Evolutionary conservation across 1,140 invertebrate species (phyloP).

Genomic region (Euwallacea similis): DNA sequence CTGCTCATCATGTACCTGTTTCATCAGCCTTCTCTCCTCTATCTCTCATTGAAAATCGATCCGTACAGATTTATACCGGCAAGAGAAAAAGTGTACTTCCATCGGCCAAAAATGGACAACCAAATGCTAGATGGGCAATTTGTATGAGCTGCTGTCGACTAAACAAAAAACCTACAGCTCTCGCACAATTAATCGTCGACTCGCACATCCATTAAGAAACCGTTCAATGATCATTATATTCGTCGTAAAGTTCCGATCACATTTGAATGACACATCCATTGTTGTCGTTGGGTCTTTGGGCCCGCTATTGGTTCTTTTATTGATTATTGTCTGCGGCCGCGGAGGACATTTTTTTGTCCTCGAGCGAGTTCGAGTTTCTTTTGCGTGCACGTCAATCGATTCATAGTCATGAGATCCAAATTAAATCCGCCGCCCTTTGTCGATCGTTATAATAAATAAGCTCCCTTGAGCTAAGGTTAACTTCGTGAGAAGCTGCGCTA

Average conservation of each 20-base stretch:
- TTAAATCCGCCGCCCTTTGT: slow-evolving; percentile 17
- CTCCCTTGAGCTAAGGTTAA: slow-evolving; percentile 11
- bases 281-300: slow-evolving; percentile 9
- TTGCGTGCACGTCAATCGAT: background rate
- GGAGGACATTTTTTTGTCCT: background rate
- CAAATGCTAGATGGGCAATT: slow-evolving; percentile 23
- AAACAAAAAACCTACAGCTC: slow-evolving; percentile 36
- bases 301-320: slow-evolving; percentile 22
- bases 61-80: no score
- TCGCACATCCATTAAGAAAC: slow-evolving; percentile 34
- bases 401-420: slow-evolving; percentile 10
- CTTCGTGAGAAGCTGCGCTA: slow-evolving; percentile 30
- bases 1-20: no score
- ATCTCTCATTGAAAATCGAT: no score
- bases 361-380: background rate
- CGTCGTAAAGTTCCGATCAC: slow-evolving; percentile 31
- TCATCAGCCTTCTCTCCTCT: no score
- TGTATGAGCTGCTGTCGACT: slow-evolving; percentile 25
- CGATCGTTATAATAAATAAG: slow-evolving; percentile 1
- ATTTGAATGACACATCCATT: slow-evolving; percentile 38
- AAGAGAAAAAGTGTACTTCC: background rate
- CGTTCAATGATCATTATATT: slow-evolving; percentile 38
- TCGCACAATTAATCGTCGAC: slow-evolving; percentile 35
- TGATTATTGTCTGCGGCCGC: slow-evolving; percentile 10
- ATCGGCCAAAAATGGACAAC: slow-evolving; percentile 19